Base-by-base conservation (phyloP, 1,140 invertebrate genomes). In the Pseudomyrmex sp. region DNA sequence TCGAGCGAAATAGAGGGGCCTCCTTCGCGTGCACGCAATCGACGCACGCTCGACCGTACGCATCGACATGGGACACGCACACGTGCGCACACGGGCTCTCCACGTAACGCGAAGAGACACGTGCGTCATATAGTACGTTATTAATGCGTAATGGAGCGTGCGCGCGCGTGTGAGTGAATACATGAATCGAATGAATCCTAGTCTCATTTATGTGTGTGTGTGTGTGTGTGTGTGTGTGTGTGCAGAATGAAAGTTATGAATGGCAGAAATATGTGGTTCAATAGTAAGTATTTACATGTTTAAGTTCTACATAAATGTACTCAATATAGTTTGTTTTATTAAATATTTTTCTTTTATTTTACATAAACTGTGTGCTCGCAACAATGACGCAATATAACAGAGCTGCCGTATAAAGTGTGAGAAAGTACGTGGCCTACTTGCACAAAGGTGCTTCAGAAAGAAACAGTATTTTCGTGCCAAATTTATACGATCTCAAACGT, bases 1-100 rank as follows among this genome's bases (percentile, higher is more conserved):
- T 86, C 66, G 75, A 75, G 83, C 54, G 74, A 58, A 35, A 86
- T 91, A 90, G 91, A 88, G 89, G 84, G 88, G 90, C 26, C 48
- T 52, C 65, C 13, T 13, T 52, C 50, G 9, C 50, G 9, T 13
- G 9, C 50, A 12, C 50, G 9, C 12, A 35, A 35, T 35, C 35
- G 35, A 35, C 35, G 35, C 35, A 35, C 35, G 35, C 56, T 72
- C 35, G 76, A 82, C 89, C 59, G 79, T 83, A 88, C 68, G 72
- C 35, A 84, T 79, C 88, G 70, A 66, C 63, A 56, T 50, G n/a
- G 59, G 52, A 59, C 1, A 46, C 18, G 68, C 58, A 54, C 66
- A 26, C 76, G 58, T 18, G 52, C 72, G 44, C 61, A 18, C 23
- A 18, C 23, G 79, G 23, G 48, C 70, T 72, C 66, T 48, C 54